These are phyloP conservation scores for Synanthedon formicaeformis DNA, from an alignment of 2,888 invertebrate species.

Conservation along the genomic window DNA sequence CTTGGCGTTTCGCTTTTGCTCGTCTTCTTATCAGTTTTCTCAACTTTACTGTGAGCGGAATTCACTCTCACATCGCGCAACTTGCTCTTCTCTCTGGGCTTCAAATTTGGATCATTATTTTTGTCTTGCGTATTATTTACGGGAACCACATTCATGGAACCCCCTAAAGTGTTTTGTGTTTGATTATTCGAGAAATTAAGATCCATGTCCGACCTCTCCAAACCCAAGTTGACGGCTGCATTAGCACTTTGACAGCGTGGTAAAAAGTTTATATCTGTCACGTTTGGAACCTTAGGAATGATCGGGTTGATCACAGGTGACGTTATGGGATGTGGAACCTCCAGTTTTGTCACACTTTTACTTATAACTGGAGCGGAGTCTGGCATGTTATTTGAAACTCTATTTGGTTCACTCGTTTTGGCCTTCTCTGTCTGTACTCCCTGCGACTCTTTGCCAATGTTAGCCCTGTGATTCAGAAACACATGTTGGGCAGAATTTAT, in stretches of 20 bases:
- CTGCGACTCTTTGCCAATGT: constrained; percentile 49
- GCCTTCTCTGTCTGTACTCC: constrained; percentile 53
- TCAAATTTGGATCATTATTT: constrained; percentile 43
- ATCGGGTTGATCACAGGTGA: constrained; percentile 61
- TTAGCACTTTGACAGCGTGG: constrained; percentile 62
- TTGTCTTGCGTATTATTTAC: constrained; percentile 35
- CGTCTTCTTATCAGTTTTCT: constrained; percentile 54
- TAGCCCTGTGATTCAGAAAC: constrained; percentile 45
- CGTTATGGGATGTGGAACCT: constrained; percentile 62
- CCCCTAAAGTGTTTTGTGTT: constrained; percentile 39
- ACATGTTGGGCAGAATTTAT: constrained; percentile 48
- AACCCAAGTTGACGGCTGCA: constrained; percentile 47
- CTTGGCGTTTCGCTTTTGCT: constrained; percentile 48
- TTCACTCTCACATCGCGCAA: constrained; percentile 60
- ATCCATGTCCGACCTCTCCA: constrained; percentile 51
- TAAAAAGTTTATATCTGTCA: constrained; percentile 52
- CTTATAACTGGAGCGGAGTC: constrained; percentile 45
- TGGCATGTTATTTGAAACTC: constrained; percentile 32
- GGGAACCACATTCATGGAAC: constrained; percentile 45
- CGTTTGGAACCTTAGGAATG: constrained; percentile 56
- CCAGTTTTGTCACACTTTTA: constrained; percentile 50
- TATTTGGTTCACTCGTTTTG: constrained; percentile 41
- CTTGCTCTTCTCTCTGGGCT: constrained; percentile 59
- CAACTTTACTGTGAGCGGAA: constrained; percentile 59
- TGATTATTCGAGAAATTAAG: constrained; percentile 32